Evolutionary conservation across 2,888 invertebrate genomes (phyloP).

Genomic region (Deilephila elpenor): DNA sequence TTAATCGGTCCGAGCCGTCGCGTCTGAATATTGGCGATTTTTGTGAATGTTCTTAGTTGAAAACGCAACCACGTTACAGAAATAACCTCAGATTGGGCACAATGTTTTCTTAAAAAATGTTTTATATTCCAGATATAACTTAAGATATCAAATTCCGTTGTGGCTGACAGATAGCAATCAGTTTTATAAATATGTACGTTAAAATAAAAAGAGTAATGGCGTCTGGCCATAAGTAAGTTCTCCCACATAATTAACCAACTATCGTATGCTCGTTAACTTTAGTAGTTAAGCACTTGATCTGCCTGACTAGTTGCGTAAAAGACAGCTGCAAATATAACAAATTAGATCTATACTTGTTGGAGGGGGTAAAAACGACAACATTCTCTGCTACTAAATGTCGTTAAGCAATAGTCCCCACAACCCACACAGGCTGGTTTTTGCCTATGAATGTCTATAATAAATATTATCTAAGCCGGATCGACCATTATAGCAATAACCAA

Average conservation of each 20-base stretch:
- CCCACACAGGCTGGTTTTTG: not conserved
- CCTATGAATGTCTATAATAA: not conserved
- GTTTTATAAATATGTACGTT: not conserved
- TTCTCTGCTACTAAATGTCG: not conserved
- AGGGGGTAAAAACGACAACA: not conserved
- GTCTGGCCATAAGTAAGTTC: not conserved
- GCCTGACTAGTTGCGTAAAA: slow-evolving; percentile 6
- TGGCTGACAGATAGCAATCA: not conserved
- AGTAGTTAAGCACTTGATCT: slow-evolving; percentile 6
- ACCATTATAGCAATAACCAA: not conserved
- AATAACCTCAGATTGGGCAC: no score
- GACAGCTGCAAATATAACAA: slow-evolving; percentile 8
- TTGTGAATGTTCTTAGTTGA: no score
- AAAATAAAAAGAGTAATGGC: not conserved
- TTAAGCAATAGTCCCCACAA: not conserved
- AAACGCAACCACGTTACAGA: no score
- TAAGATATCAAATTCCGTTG: not conserved
- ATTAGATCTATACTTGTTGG: slow-evolving; percentile 1
- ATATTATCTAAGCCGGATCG: not conserved
- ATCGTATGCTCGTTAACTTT: slow-evolving; percentile 2
- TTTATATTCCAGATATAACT: no score
- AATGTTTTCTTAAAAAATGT: no score
- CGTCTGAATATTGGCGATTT: no score
- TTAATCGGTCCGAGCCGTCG: no score
- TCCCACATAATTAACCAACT: slow-evolving; percentile 1